A percentile compares a stretch with the other conserved stretches of the same genome.
These are phyloP conservation scores for Lota lota DNA, from an alignment of 2,113 vertebrate genomes.

Conservation along the genomic window DNA sequence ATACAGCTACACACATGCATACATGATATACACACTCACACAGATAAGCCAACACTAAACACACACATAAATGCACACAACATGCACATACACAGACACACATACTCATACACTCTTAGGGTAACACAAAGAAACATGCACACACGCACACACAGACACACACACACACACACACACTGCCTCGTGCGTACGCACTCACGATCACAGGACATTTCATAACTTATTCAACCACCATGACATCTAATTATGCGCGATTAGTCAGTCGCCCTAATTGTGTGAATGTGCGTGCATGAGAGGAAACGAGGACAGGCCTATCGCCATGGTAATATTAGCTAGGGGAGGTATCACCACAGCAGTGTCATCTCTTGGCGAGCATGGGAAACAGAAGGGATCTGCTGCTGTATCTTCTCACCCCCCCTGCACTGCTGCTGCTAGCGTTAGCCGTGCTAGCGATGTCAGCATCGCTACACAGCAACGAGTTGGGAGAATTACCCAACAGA, in stretches of 20 bases:
- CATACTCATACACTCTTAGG: background rate
- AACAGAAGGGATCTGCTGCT: conserved; percentile 54
- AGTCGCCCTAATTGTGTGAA: conserved; percentile 8
- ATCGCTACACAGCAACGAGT: no score
- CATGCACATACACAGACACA: conserved; percentile 2
- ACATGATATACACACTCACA: background rate
- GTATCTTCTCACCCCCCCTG: conserved; percentile 38
- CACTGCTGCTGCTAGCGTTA: conserved; percentile 37
- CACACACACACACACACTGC: conserved; percentile 3
- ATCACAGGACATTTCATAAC: conserved; percentile 32
- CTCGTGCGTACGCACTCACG: conserved; percentile 40
- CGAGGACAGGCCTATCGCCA: conserved; percentile 57
- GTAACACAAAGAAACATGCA: no score
- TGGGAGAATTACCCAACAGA: background rate
- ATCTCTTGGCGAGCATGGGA: conserved; percentile 52
- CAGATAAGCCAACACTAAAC: background rate
- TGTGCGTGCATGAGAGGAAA: conserved; percentile 45
- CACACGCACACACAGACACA: background rate
- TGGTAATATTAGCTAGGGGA: conserved; percentile 54
- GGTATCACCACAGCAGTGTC: conserved; percentile 49
- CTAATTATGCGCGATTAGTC: conserved; percentile 57
- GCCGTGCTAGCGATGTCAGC: no score
- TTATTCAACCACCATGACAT: conserved; percentile 35
- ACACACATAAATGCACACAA: background rate
- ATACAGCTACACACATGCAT: conserved; percentile 1